Conservation (phyloP, 2,888 invertebrate genomes). For the Spicauda simplicius region DNA sequence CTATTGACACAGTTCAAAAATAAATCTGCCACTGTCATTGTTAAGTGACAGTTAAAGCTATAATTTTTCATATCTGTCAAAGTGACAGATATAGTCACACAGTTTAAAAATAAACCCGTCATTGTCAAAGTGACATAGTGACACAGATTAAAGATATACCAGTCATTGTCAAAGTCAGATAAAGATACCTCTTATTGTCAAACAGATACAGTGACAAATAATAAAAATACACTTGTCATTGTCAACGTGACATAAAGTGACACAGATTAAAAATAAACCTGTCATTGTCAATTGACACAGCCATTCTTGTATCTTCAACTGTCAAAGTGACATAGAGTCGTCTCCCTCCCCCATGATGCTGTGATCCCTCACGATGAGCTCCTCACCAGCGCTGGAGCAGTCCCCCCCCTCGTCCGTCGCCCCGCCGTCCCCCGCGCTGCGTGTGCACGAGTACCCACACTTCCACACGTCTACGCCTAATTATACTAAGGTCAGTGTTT, state of each 20-base stretch:
- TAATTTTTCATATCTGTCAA: neutral
- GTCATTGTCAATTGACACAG: too few species aligned
- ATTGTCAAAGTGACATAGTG: too few species aligned
- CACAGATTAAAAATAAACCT: too few species aligned
- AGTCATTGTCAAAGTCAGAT: too few species aligned
- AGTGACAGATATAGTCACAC: neutral
- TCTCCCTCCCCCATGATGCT: constrained; percentile 66
- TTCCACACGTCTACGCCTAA: constrained; percentile 77
- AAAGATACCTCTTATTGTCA: too few species aligned
- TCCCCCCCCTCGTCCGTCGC: constrained; percentile 71
- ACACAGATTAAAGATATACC: too few species aligned
- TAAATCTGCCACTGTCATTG: neutral
- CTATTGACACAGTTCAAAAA: neutral
- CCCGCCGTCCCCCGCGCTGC: constrained; percentile 72
- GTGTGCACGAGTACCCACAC: constrained; percentile 57
- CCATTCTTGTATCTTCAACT: too few species aligned
- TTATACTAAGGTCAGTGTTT: constrained; percentile 61
- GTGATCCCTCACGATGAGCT: constrained; percentile 74
- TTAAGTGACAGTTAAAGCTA: neutral
- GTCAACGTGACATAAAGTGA: too few species aligned
- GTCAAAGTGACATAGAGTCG: too few species aligned
- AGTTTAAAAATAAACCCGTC: too few species aligned
- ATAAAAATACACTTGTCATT: too few species aligned
- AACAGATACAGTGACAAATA: too few species aligned
- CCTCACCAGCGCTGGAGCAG: constrained; percentile 81